Percentiles rank a stretch among this genome's conserved stretches.
Conservation (phyloP, 2,888 invertebrate species). For the Drosophila lacicola region DNA sequence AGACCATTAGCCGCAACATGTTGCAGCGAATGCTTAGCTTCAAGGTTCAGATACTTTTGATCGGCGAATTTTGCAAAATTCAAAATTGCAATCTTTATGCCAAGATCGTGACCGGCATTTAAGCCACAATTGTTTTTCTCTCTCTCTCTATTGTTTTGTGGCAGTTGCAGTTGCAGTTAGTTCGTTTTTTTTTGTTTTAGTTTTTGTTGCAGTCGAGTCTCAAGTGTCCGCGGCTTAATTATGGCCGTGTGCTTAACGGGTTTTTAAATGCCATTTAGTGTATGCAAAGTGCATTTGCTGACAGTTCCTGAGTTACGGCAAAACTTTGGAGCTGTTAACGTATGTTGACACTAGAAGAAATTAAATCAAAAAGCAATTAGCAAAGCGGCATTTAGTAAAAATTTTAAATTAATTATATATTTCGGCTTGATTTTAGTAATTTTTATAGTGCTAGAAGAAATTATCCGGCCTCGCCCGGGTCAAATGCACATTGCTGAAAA, state of each 20-base stretch:
- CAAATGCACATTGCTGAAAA: too few species aligned
- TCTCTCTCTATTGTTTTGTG: slow-evolving; percentile 21
- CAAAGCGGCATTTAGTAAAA: background rate
- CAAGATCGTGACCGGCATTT: slow-evolving; percentile 65
- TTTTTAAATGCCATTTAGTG: slow-evolving; percentile 28
- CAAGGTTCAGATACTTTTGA: slow-evolving; percentile 29
- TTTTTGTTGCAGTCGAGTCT: slow-evolving; percentile 3
- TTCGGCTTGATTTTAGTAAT: too few species aligned
- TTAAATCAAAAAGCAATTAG: background rate
- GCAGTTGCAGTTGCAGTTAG: slow-evolving; percentile 22
- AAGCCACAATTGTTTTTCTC: slow-evolving; percentile 1
- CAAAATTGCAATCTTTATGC: slow-evolving; percentile 26
- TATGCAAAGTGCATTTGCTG: slow-evolving; percentile 2
- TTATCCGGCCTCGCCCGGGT: too few species aligned
- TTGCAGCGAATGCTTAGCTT: slow-evolving; percentile 8
- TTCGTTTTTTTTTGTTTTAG: background rate
- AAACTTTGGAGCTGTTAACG: slow-evolving; percentile 4
- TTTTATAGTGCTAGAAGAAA: too few species aligned
- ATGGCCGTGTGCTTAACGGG: slow-evolving; percentile 8
- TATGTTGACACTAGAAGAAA: background rate
- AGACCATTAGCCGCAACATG: slow-evolving; percentile 10
- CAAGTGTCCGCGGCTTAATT: slow-evolving; percentile 33
- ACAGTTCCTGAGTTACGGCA: background rate
- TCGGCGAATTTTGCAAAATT: slow-evolving; percentile 22
- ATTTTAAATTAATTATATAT: background rate